Base-by-base conservation (phyloP, 2,888 invertebrate species). In the Drosophila peninsularis region DNA sequence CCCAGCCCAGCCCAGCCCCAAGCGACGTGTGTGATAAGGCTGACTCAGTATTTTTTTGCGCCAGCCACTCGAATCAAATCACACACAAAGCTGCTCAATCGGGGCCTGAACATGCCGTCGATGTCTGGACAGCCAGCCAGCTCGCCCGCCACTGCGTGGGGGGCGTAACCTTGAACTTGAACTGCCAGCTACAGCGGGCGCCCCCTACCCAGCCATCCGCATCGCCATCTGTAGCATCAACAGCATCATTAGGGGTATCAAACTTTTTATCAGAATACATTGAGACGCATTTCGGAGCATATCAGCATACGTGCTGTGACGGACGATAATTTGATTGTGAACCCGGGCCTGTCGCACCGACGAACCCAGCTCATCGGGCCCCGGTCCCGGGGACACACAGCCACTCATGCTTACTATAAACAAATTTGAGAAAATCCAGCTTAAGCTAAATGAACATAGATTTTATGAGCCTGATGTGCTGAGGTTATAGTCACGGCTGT, bases 21-120 rank as follows among this genome's bases (percentile, higher is more conserved):
- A 54, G 47, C 65, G 13, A 63, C 52, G 49, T 55, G 57, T 45
- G 53, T 75, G 82, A 82, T 82, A 82, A 82, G 82, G 80, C 74
- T 86, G 88, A 80, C 37, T 82, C 86, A 77, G 77, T 71, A 9
- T 17, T 24, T 45, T 45, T 54, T 68, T 66, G 60, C 66, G 62
- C 60, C 74, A 78, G 53, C 60, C 45, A 65, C 50, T 68, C 52
- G 50, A 78, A 69, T 68, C 60, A 76, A 65, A 62, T 41, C 45
- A 19, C 47, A 52, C 56, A 73, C 52, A 72, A 56, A 61, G 55
- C 58, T 58, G 55, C 69, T 71, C 84, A 87, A 87, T 89, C 84
- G 84, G 84, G 84, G 89, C 84, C 84, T 84, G 88, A 89, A 54
- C 89, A 88, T 86, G 88, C 84, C 61, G 58, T 44, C 47, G 42